Conservation (phyloP, 1,140 invertebrate genomes). For the Portunus trituberculatus region DNA sequence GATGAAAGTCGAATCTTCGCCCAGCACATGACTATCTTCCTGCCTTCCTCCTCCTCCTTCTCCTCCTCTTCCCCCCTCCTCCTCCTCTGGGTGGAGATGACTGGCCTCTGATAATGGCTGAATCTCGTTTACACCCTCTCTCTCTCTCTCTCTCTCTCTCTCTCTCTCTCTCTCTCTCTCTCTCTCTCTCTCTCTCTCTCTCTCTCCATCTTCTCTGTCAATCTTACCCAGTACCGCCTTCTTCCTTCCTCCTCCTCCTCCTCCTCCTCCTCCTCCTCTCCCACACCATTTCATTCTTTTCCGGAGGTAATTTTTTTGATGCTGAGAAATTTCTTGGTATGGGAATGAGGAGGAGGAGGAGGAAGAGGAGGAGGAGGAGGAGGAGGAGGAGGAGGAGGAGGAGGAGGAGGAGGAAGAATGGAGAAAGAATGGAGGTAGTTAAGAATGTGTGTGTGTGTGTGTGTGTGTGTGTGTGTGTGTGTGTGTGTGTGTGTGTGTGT, state of each 20-base stretch:
- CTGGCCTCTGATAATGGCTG: slow-evolving; percentile 44
- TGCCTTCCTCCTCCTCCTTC: no score
- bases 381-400: background rate
- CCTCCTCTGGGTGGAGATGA: slow-evolving; percentile 2
- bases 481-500: no score
- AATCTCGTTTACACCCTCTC: slow-evolving; percentile 34
- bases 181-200: slow-evolving; percentile 51
- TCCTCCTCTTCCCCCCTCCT: background rate
- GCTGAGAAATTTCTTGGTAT: background rate
- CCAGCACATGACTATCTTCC: slow-evolving; percentile 32
- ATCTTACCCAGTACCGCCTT: background rate
- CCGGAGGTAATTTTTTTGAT: background rate
- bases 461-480: no score
- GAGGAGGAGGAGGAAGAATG: background rate
- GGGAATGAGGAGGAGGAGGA: slow-evolving; percentile 4
- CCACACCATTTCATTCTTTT: slow-evolving; percentile 28
- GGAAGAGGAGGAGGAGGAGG: background rate
- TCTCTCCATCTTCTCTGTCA: slow-evolving; percentile 30
- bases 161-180: slow-evolving; percentile 33
- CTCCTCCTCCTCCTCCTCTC: background rate
- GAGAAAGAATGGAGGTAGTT: background rate
- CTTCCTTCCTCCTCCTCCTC: background rate
- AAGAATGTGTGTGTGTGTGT: background rate
- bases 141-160: slow-evolving; percentile 50
- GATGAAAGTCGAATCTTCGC: slow-evolving; percentile 26